Evolutionary conservation across 2,113 vertebrate genomes (phyloP).

Genomic region (Boulengeromyrus knoepffleri): DNA sequence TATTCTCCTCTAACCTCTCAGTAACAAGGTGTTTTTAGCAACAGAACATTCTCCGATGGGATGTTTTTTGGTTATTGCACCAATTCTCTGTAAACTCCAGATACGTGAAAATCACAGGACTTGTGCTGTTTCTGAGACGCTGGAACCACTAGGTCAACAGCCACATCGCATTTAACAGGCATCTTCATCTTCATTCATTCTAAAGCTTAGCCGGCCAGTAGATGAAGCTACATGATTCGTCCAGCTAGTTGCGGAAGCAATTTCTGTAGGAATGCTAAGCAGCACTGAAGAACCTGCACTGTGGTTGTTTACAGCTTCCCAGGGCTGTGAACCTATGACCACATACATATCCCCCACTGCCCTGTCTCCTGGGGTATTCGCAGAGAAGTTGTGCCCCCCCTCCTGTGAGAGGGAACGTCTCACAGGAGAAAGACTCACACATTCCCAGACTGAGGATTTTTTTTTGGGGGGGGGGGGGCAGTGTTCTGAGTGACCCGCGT

Average conservation of each 20-base stretch:
- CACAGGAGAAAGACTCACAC: background rate
- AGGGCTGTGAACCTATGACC: background rate
- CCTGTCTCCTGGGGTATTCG: background rate
- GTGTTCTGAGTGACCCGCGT: background rate
- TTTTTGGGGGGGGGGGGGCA: background rate
- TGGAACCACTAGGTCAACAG: background rate
- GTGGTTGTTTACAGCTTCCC: background rate
- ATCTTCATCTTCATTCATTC: background rate
- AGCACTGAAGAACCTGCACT: background rate
- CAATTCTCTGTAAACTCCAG: background rate
- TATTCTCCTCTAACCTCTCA: background rate
- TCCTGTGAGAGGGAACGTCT: background rate
- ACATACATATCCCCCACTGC: background rate
- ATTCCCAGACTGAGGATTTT: background rate
- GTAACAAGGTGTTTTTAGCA: background rate
- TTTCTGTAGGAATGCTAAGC: background rate
- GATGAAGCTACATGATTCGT: background rate
- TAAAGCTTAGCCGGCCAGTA: background rate
- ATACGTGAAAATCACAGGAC: background rate
- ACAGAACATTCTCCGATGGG: background rate
- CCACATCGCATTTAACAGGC: background rate
- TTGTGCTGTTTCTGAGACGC: background rate
- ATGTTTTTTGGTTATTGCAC: background rate
- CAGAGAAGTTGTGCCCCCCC: background rate
- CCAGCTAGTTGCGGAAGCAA: background rate